phyloP scores from a whole-genome alignment of 2,113 vertebrate genomes.

The Amblyornis subalaris region DNA sequence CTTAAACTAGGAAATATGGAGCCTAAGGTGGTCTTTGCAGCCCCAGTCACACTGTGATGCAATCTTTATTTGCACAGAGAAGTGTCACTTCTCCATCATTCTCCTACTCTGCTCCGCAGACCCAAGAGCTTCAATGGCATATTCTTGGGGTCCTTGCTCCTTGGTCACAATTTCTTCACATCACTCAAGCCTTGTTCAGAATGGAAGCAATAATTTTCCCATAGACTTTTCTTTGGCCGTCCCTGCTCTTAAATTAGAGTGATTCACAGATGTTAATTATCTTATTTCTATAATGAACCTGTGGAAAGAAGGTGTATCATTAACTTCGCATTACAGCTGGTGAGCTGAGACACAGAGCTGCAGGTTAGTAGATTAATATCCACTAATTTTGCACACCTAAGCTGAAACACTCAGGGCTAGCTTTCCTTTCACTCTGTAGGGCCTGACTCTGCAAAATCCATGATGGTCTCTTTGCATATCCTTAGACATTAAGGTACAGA shows the following conservation, averaged over 20 bases:
- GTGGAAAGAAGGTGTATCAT: constrained; percentile 15
- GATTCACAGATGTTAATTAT: constrained; percentile 40
- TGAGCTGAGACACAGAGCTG: constrained; percentile 8
- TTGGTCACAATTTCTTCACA: background rate
- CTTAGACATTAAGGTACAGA: background rate
- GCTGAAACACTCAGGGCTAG: background rate
- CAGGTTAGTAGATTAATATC: constrained; percentile 20
- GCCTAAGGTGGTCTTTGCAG: background rate
- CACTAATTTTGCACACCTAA: constrained; percentile 17
- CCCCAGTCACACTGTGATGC: background rate
- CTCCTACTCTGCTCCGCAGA: background rate
- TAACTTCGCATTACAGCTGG: background rate
- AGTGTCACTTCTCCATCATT: background rate
- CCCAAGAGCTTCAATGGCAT: background rate
- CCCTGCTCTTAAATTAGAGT: constrained; percentile 10
- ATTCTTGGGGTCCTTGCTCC: background rate
- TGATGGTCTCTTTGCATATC: background rate
- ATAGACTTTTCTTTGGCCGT: constrained; percentile 23
- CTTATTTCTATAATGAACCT: constrained; percentile 50
- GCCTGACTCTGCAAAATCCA: background rate
- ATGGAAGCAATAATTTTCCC: constrained; percentile 16
- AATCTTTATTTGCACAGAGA: background rate
- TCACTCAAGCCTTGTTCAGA: background rate
- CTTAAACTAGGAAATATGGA: constrained; percentile 2
- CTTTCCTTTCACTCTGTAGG: background rate